Percentiles rank a stretch among this genome's conserved stretches.
These are phyloP conservation scores for Microdon myrmicae DNA, from an alignment of 2,888 invertebrate species.

Conservation along the genomic window DNA sequence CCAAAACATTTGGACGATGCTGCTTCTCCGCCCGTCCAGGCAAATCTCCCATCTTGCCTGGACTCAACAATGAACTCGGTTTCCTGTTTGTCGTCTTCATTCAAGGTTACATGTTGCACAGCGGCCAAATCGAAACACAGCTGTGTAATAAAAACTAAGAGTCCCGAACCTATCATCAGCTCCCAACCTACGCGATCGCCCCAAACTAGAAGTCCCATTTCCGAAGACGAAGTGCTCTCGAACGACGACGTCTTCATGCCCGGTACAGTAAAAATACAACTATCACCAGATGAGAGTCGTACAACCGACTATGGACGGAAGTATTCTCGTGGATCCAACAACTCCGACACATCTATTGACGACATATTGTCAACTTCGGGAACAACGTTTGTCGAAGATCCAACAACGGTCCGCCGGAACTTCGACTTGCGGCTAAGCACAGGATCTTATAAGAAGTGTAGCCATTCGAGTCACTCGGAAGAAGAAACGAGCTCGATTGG, in stretches of 20 bases:
- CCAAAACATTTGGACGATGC: conserved; percentile 57
- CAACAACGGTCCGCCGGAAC: conserved; percentile 68
- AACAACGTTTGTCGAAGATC: conserved; percentile 71
- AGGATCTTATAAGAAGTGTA: conserved; percentile 72
- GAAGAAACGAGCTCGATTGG: conserved; percentile 81
- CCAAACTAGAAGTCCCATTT: conserved; percentile 71
- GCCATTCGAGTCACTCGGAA: conserved; percentile 79
- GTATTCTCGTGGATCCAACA: conserved; percentile 70
- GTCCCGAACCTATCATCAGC: conserved; percentile 70
- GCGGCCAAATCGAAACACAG: conserved; percentile 57
- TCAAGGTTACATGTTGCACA: conserved; percentile 63
- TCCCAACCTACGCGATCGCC: conserved; percentile 73
- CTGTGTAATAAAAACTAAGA: conserved; percentile 57
- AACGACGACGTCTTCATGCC: conserved; percentile 73
- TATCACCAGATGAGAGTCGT: conserved; percentile 71
- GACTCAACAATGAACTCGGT: conserved; percentile 64
- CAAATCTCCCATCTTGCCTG: conserved; percentile 62
- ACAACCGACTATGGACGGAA: conserved; percentile 61
- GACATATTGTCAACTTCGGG: conserved; percentile 70
- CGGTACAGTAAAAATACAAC: conserved; percentile 70
- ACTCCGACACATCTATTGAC: conserved; percentile 74
- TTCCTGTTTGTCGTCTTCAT: conserved; percentile 62
- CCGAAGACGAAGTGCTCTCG: conserved; percentile 72
- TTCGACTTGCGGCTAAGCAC: conserved; percentile 68
- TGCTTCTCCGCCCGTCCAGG: conserved; percentile 56